These are phyloP conservation scores for Lithophane ornitopus DNA, from an alignment of 2,888 invertebrate genomes.

Conservation along the genomic window DNA sequence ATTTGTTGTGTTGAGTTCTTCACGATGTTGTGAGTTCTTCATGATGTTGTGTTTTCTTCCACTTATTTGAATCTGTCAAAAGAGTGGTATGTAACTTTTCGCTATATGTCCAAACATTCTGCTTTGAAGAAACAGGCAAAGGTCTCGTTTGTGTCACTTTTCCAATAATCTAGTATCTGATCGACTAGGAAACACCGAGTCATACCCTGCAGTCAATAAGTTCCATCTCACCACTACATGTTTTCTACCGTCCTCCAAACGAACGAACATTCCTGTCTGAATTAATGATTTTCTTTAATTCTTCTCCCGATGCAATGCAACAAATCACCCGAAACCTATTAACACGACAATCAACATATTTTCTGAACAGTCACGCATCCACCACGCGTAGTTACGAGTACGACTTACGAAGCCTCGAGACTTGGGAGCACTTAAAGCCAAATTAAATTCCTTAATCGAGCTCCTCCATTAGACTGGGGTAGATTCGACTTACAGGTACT, in stretches of 20 bases:
- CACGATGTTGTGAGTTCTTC: background rate
- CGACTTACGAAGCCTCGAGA: constrained; percentile 14
- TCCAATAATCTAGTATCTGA: background rate
- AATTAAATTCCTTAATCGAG: constrained; percentile 55
- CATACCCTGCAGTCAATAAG: background rate
- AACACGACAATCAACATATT: constrained; percentile 30
- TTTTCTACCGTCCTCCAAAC: background rate
- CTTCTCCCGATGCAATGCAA: background rate
- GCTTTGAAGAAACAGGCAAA: background rate
- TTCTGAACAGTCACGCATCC: constrained; percentile 35
- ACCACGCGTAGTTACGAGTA: constrained; percentile 18
- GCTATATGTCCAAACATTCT: no score
- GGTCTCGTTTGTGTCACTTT: background rate
- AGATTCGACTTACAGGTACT: constrained; percentile 24
- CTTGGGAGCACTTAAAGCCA: constrained; percentile 42
- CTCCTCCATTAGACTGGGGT: constrained; percentile 35
- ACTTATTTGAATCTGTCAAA: background rate
- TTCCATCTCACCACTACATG: background rate
- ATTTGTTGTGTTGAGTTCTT: background rate
- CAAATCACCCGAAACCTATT: constrained; percentile 5
- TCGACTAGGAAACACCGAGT: background rate
- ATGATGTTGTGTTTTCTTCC: background rate
- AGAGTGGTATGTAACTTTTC: background rate
- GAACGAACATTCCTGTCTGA: background rate
- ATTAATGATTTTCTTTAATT: background rate